phyloP scores from a whole-genome alignment of 2,888 invertebrate genomes.

The Limnephilus rhombicus region DNA sequence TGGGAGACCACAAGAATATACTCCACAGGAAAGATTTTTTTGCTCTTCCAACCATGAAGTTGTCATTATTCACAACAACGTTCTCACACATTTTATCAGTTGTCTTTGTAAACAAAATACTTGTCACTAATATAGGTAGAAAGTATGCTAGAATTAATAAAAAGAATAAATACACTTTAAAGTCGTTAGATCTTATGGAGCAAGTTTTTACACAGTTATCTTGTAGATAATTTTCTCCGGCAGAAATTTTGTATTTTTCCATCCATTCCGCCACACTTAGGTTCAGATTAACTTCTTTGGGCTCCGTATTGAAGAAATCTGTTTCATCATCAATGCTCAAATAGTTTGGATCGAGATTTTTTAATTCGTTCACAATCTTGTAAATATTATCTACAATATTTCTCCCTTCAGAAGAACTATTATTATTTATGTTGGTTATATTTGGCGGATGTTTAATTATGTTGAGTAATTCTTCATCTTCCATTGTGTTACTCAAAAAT shows the following conservation, averaged over 20 bases:
- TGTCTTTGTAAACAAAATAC: constrained; percentile 73
- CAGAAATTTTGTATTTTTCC: background rate
- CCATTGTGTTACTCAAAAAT: background rate
- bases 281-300: background rate
- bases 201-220: constrained; percentile 72
- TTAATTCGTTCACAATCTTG: constrained; percentile 23
- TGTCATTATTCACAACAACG: background rate
- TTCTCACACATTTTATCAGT: constrained; percentile 15
- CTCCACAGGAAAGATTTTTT: constrained; percentile 70
- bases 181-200: constrained; percentile 72
- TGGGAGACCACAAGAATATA: constrained; percentile 75
- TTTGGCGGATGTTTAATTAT: constrained; percentile 35
- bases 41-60: background rate
- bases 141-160: constrained; percentile 73
- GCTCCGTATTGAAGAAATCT: background rate
- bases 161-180: constrained; percentile 73
- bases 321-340: background rate
- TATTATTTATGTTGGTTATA: constrained; percentile 14
- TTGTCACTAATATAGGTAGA: constrained; percentile 74
- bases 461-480: constrained; percentile 13
- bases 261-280: background rate
- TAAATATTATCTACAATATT: constrained; percentile 31
- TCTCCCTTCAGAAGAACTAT: background rate
- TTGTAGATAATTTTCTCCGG: background rate
- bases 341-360: constrained; percentile 7